Evolutionary conservation across 1,140 invertebrate genomes (phyloP), one percentile per base, ranked within the genome.

Genomic region (Cataglyphis hispanica): DNA sequence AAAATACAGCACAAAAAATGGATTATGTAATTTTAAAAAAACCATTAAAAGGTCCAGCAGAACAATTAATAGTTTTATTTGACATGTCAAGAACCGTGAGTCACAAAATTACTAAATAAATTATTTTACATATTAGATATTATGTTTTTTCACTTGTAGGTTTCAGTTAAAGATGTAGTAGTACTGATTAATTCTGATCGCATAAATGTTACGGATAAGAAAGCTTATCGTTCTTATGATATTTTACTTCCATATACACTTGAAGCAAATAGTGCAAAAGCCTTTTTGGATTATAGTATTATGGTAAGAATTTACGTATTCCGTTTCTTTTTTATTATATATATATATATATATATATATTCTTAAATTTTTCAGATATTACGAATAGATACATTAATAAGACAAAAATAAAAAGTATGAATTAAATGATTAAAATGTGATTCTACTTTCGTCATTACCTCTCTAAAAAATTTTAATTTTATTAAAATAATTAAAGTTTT

Each of bases 151-250:
- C 92, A 86, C 90, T 94, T 93, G 61, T 91, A 97, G 97, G 94
- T 96, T 92, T 95, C 95, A 50, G 95, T 95, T 1, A 94, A 96
- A 70, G 96, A 97, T 86, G 86, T 98, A 11, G 95, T 92, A 22
- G 93, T 98, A 64, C 96, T 97, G 91, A 91, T 98, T 69, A 96
- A 97, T 1, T 96, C 97, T 89, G 97, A 98, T 95, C 95, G 97
- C 85, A 96, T 98, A 78, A 90, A 97, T 25, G 92, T 98, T 61
- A 96, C 97, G 88, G 95, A 95, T 31, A 89, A 95, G 60, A 96
- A 96, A 60, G 94, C 95, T 88, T 95, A 95, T 53, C 96, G 96
- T 89, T 90, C 96, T 22, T 94, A 97, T 50, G 97, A 98, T 93
- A 95, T 97, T 77, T 98, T 96, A 92, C 90, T 98, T 22, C 97